Percentiles rank a stretch among this genome's conserved stretches.
Evolutionary conservation across 2,113 vertebrate species (phyloP).

Genomic region (Sebastes fasciatus): DNA sequence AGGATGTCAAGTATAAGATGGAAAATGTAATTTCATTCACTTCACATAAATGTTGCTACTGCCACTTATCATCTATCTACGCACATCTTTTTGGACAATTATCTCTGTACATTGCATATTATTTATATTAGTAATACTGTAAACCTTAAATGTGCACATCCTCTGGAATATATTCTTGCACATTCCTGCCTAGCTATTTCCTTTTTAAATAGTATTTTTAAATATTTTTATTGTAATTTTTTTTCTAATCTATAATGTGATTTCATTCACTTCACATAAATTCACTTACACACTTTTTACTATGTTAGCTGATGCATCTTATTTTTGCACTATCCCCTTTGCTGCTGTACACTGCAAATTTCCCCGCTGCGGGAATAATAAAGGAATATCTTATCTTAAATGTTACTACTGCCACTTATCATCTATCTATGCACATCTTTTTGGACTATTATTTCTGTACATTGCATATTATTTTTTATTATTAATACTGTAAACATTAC

Average conservation of each 20-base stretch:
- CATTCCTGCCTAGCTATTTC: background rate
- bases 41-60: background rate
- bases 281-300: no score
- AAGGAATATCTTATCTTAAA: background rate
- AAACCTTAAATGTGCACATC: background rate
- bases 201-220: background rate
- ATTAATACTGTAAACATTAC: background rate
- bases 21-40: constrained; percentile 14
- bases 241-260: background rate
- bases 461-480: background rate
- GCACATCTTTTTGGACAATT: background rate
- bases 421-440: background rate
- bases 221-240: background rate
- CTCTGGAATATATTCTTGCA: background rate
- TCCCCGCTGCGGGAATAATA: no score
- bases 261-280: no score
- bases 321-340: no score
- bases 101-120: background rate
- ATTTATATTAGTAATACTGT: background rate
- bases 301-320: background rate
- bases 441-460: background rate
- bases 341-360: no score
- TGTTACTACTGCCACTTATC: background rate
- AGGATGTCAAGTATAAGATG: constrained; percentile 29
- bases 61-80: background rate